Evolutionary conservation across 2,113 vertebrate genomes (phyloP), one percentile per base, ranked within the genome.

Genomic region (Hippocampus zosterae): DNA sequence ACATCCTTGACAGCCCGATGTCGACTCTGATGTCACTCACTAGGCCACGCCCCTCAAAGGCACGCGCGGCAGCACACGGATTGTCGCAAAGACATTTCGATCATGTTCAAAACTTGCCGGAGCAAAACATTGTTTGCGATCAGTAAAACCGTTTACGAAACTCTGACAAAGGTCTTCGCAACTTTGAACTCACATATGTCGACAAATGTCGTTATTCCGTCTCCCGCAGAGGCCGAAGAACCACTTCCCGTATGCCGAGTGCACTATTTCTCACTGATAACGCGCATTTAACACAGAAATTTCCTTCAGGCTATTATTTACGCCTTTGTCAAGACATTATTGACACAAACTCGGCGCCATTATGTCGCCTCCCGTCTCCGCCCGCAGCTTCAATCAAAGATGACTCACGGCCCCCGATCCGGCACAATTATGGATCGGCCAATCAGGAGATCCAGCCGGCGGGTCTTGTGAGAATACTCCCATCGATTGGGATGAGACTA

Each of bases 321-420:
- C 53, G 56, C 56, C 7, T 50, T 70, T 55, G 85, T 87, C 84
- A 74, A 86, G 84, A 85, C 65, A 52, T 78, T 81, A 86, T 80
- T 70, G 86, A 85, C 83, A 73, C 72, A 80, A 84, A 84, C 69
- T 27, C 83, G 71, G 81, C 76, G 77, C 79, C 78, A 73, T 81
- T 77, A 83, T 74, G 71, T 27, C 21, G 59, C 73, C 80, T 74
- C 70, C 74, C 66, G 33, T 71, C 73, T 71, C 74, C 65, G 56
- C 19, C 1, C 48, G 5, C 33, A 37, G n/a, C 72, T 83, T 86
- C 88, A 87, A 84, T 87, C 87, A 87, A 81, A 78, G 77, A 72
- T 81, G 53, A 80, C 78, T 80, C 71, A 79, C 0, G 23, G 70
- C 70, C 67, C 56, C 57, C 2, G 25, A 52, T 71, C 76, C 59